phyloP scores from a whole-genome alignment of 2,113 vertebrate species.

The Oxygymnocypris stewartii region DNA sequence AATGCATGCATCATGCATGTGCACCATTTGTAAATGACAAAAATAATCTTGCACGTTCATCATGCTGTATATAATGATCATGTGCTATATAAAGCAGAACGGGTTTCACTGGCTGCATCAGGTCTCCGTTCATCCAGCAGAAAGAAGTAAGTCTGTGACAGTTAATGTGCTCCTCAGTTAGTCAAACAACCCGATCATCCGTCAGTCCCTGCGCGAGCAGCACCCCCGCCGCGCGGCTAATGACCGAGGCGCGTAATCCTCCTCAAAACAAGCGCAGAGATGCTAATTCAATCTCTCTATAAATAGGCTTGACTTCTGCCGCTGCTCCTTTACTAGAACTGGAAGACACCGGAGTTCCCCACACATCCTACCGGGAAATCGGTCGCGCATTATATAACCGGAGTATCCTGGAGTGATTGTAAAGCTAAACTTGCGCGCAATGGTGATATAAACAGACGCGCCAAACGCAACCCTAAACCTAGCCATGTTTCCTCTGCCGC shows the following conservation, averaged over 20 bases:
- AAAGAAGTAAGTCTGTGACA: conserved; percentile 60
- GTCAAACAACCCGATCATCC: conserved; percentile 76
- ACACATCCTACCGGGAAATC: conserved; percentile 40
- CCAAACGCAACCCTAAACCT: neutral
- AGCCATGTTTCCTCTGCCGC: conserved; percentile 77
- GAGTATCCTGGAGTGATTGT: neutral
- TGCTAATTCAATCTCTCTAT: conserved; percentile 78
- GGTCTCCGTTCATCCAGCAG: conserved; percentile 50
- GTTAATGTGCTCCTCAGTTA: conserved; percentile 69
- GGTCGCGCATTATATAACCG: conserved; percentile 7
- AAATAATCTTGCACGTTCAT: too few species aligned
- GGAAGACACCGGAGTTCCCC: neutral
- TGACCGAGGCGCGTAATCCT: conserved; percentile 74
- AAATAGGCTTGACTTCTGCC: conserved; percentile 74
- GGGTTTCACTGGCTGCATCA: neutral
- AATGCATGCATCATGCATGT: too few species aligned
- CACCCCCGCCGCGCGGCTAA: conserved; percentile 76
- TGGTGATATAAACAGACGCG: conserved; percentile 18
- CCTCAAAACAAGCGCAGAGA: conserved; percentile 78
- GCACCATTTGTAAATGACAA: too few species aligned
- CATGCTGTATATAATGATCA: too few species aligned
- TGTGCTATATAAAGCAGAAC: neutral
- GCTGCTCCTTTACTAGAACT: conserved; percentile 66
- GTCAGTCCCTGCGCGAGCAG: conserved; percentile 70
- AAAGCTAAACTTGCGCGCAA: neutral